phyloP scores from a whole-genome alignment of 2,113 vertebrate genomes.

The Pygathrix nemaeus region DNA sequence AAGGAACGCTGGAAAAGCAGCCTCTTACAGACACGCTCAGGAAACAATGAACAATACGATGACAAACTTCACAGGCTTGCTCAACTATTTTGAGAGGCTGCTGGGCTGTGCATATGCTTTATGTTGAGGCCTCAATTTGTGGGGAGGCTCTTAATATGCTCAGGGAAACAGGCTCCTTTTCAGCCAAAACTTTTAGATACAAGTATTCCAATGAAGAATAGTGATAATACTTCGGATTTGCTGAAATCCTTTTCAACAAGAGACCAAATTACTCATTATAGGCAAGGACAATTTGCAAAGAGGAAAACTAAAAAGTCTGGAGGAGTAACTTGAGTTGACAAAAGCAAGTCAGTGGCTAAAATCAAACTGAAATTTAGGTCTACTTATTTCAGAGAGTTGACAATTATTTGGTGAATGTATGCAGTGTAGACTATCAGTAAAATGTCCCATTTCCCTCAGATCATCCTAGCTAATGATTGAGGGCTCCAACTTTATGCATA shows the following conservation, averaged over 20 bases:
- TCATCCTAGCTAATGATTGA: neutral
- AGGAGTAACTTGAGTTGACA: constrained; percentile 9
- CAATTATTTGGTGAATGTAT: constrained; percentile 9
- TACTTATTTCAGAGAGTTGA: constrained; percentile 15
- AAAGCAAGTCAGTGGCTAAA: constrained; percentile 33
- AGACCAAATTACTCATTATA: neutral
- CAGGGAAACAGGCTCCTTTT: neutral
- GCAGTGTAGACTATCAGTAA: neutral
- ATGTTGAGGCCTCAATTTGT: neutral
- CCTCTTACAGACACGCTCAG: neutral
- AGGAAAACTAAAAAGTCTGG: neutral
- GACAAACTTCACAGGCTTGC: neutral
- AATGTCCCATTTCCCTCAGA: neutral
- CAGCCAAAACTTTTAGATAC: neutral
- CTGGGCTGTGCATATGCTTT: neutral
- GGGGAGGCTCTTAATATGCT: neutral
- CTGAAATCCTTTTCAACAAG: neutral
- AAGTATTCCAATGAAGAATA: neutral
- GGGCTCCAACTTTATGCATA: neutral
- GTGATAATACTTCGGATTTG: neutral
- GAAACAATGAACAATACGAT: constrained; percentile 40
- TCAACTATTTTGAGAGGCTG: neutral
- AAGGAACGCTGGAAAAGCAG: constrained; percentile 48
- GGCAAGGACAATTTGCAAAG: neutral
- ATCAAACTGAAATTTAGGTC: neutral